These are phyloP conservation scores for Sialis lutaria DNA, from an alignment of 2,888 invertebrate species.

Conservation along the genomic window DNA sequence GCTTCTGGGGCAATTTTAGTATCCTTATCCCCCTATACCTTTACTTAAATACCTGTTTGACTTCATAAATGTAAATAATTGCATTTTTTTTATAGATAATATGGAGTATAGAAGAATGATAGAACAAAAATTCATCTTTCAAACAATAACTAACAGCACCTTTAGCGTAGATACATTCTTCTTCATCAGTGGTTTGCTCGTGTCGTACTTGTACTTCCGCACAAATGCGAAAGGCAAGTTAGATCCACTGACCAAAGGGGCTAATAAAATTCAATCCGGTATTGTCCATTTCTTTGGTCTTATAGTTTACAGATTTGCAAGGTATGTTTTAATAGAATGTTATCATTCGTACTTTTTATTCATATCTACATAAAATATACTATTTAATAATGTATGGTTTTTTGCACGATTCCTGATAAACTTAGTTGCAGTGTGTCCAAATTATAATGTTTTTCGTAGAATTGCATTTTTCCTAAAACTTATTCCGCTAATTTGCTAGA, in stretches of 20 bases:
- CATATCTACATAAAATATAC: too few relatives aligned
- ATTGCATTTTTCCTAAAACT: too few relatives aligned
- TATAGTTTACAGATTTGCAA: slow-evolving; percentile 58
- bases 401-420: too few relatives aligned
- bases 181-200: slow-evolving; percentile 62
- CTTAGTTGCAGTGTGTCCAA: too few relatives aligned
- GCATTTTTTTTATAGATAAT: slow-evolving; percentile 35
- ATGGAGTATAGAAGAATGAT: slow-evolving; percentile 52
- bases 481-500: too few relatives aligned
- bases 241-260: slow-evolving; percentile 39
- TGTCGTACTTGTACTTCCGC: slow-evolving; percentile 72
- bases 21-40: too few relatives aligned
- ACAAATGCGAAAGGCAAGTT: slow-evolving; percentile 57
- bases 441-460: too few relatives aligned
- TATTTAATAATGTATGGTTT: too few relatives aligned
- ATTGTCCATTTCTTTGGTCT: slow-evolving; percentile 57
- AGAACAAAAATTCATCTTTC: slow-evolving; percentile 62
- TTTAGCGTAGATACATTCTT: slow-evolving; percentile 74
- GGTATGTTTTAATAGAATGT: slow-evolving; percentile 25
- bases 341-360: neutral
- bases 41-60: too few relatives aligned
- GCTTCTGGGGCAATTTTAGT: too few relatives aligned
- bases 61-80: too few relatives aligned
- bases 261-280: slow-evolving; percentile 42
- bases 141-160: slow-evolving; percentile 61